Evolutionary conservation across 2,888 invertebrate species (phyloP), one percentile per base, ranked within the genome.

Genomic region (Meghimatium bilineatum): DNA sequence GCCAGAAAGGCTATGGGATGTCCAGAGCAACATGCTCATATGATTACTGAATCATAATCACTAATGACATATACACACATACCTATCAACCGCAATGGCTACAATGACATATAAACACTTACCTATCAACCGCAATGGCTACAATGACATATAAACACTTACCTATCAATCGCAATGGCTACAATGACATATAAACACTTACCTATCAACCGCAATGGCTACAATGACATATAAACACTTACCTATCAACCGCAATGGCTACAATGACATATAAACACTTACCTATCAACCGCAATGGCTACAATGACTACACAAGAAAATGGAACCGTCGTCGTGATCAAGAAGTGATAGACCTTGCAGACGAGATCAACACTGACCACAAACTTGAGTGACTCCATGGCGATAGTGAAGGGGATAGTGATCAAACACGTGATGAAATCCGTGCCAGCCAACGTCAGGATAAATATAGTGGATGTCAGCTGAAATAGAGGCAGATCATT

Each of bases 271-370:
- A 5, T 44, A 5, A 44, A 8, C 20, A 26, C 56, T 67, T 36
- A 83, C 83, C 92, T 87, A 86, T 92, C 92, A 66, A 92, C 89
- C 5, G 92, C 92, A 32, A 92, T 92, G 10, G 90, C 90, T 23
- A 91, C 91, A 89, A 92, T 92, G 34, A 92, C 90, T 63, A 92
- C 90, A 36, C 91, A 91, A 23, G 92, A 91, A 84, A 91, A 92
- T 3, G 91, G 91, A 6, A 92, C 89, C 38, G 90, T 90, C 12
- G 90, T 90, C 14, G 91, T 92, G 38, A 91, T 90, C 0, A 92
- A 86, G 81, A 92, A 91, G 67, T 90, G 89, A 83, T 92, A 92
- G 20, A 90, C 72, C 83, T 92, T 91, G 82, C 92, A 92, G 38
- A 88, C 52, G 12, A 80, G 72, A 63, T 86, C 86, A 77, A 74